A percentile compares a stretch with the other conserved stretches of the same genome.
These are phyloP conservation scores for Scaptomyza tumidula DNA, from an alignment of 2,888 invertebrate species.

Conservation along the genomic window DNA sequence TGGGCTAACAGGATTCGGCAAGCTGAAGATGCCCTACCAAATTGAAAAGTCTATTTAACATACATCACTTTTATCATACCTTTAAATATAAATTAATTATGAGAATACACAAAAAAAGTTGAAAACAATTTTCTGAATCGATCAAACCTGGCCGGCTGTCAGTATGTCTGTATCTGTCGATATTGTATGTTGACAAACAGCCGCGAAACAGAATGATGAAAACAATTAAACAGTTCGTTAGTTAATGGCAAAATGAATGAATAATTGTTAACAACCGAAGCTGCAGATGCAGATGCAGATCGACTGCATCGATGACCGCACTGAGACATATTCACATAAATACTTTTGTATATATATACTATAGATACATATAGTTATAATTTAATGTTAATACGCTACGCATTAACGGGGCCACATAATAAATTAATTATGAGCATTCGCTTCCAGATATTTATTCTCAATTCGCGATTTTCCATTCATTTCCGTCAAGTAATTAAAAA, in stretches of 20 bases:
- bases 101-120: too few relatives aligned
- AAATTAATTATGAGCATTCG: constrained; percentile 57
- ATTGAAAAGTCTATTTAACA: not conserved
- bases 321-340: constrained; percentile 8
- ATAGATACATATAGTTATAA: constrained; percentile 16
- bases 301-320: constrained; percentile 7
- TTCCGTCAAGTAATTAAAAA: constrained; percentile 65
- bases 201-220: constrained; percentile 8
- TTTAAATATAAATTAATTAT: not conserved
- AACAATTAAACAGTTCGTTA: constrained; percentile 49
- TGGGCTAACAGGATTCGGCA: constrained; percentile 30
- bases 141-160: not conserved
- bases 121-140: not conserved
- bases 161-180: not conserved
- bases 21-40: constrained; percentile 18
- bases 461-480: constrained; percentile 19
- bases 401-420: constrained; percentile 59
- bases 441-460: constrained; percentile 23
- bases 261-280: too few relatives aligned
- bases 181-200: constrained; percentile 8
- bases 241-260: constrained; percentile 33
- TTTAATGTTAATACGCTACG: constrained; percentile 57
- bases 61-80: not conserved
- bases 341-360: not conserved
- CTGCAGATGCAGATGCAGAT: constrained; percentile 5